Evolutionary conservation across 2,888 invertebrate species (phyloP), one percentile per base, ranked within the genome.

Genomic region (Biston stratarius): DNA sequence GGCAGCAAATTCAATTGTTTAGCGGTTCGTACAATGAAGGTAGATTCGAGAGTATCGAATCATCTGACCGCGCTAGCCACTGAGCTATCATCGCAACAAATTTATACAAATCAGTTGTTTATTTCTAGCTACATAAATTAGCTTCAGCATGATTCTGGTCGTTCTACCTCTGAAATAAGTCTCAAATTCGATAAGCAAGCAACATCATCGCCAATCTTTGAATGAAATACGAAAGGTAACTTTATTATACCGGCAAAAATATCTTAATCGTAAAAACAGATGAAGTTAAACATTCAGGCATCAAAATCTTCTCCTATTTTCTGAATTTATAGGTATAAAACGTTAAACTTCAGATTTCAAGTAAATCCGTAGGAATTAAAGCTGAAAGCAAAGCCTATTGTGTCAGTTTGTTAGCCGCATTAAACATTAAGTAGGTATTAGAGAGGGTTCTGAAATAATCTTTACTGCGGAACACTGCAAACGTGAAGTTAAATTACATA

Each of bases 401-500:
- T 34, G 8, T 7, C 1, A 12, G 14, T 40, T 38, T 15, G 38
- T 53, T 40, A 53, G n/a, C 38, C 38, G 11, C 12, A 12, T 14
- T n/a, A 34, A 34, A 56, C 24, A 44, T 56, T 42, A 56, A 56
- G 44, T 56, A 56, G 56, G 56, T 44, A 56, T 56, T 45, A 57
- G 5, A 45, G 52, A 52, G 14, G 34, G 44, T 57, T 45, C n/a
- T n/a, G 34, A n/a, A 6, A 10, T 62, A 24, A 62, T 58, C n/a
- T 40, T 47, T 40, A 59, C 51, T 40, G 57, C 12, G 36, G 62
- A 55, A 33, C 52, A 33, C 33, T 59, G 58, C 58, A 64, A 52
- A 33, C 52, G 42, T 36, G 44, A 64, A 64, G 45, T 64, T 58
- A 58, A 64, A 58, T 58, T n/a, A n/a, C n/a, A n/a, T 42, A 57